These are phyloP conservation scores for Drosophila kanapiae DNA, from an alignment of 1,140 invertebrate genomes.

Conservation along the genomic window DNA sequence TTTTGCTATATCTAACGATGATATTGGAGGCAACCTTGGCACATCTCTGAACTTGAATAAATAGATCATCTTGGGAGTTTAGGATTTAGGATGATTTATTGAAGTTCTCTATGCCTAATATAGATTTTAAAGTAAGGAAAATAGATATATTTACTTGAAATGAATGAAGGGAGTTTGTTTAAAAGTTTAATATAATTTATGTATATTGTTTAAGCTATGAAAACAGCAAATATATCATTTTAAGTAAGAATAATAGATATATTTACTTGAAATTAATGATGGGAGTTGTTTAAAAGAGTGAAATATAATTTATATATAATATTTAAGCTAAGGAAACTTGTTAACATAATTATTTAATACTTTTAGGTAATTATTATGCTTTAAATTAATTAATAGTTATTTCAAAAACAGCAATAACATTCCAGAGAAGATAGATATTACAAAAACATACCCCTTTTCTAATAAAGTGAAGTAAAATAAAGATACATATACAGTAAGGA, in stretches of 20 bases:
- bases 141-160: background rate
- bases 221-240: background rate
- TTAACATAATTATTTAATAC: too few relatives aligned
- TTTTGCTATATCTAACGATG: background rate
- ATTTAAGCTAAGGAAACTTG: background rate
- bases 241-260: background rate
- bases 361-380: too few relatives aligned
- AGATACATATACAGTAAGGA: too few relatives aligned
- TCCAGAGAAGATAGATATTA: too few relatives aligned
- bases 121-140: background rate
- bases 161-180: background rate
- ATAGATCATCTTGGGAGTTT: background rate
- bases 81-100: background rate
- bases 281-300: background rate
- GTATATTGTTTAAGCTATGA: background rate
- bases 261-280: background rate
- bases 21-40: background rate
- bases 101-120: background rate
- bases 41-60: background rate
- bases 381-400: too few relatives aligned
- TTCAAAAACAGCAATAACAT: too few relatives aligned
- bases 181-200: background rate
- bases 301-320: background rate
- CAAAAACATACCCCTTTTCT: too few relatives aligned
- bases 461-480: too few relatives aligned